phyloP scores from a whole-genome alignment of 2,797 vertebrate species.

The Acrossocheilus fasciatus region DNA sequence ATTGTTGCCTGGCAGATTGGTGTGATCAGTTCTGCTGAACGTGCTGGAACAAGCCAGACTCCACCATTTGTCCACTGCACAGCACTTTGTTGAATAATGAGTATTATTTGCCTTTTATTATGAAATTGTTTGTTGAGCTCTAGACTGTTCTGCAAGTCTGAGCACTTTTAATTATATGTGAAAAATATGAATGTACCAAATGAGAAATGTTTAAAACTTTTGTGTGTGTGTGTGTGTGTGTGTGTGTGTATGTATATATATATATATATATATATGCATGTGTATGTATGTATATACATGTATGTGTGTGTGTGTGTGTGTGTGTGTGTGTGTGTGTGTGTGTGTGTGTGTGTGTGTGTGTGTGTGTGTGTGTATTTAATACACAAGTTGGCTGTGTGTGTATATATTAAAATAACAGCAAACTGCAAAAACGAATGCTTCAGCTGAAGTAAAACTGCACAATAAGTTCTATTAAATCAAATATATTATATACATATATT shows the following conservation, averaged over 20 bases:
- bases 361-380: no score
- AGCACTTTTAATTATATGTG: not conserved
- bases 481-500: not conserved
- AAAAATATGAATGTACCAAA: not conserved
- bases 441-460: not conserved
- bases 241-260: not conserved
- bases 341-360: not conserved
- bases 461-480: not conserved
- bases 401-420: not conserved
- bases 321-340: not conserved
- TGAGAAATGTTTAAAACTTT: not conserved
- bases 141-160: not conserved
- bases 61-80: constrained; percentile 56
- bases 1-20: constrained; percentile 68
- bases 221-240: no score
- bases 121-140: not conserved
- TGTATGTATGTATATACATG: not conserved
- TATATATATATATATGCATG: not conserved
- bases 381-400: not conserved
- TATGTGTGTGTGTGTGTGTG: not conserved
- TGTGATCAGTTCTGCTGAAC: constrained; percentile 66
- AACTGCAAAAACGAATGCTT: not conserved
- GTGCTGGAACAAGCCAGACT: constrained; percentile 63
- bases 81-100: constrained; percentile 29
- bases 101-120: constrained; percentile 56